Percentiles rank a stretch among this genome's conserved stretches.
Evolutionary conservation across 2,888 invertebrate genomes (phyloP).

Genomic region (Synanthedon formicaeformis): DNA sequence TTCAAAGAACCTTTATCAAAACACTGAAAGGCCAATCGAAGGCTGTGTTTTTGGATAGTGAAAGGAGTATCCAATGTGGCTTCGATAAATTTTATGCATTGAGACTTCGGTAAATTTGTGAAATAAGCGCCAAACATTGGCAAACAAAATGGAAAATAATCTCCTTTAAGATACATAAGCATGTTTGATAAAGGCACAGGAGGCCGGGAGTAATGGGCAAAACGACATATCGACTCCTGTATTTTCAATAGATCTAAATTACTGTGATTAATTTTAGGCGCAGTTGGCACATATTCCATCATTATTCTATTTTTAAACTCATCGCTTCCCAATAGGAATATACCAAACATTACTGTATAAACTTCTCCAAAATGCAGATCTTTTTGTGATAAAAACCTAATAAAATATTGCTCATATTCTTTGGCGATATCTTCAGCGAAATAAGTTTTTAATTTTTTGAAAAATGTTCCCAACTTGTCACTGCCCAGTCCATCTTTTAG

Average conservation of each 20-base stretch:
- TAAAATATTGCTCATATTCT: slow-evolving; percentile 20
- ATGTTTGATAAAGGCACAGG: slow-evolving; percentile 24
- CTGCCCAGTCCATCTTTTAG: slow-evolving; percentile 5
- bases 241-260: slow-evolving; percentile 14
- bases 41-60: slow-evolving; percentile 36
- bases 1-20: slow-evolving; percentile 24
- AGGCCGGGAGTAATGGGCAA: slow-evolving; percentile 26
- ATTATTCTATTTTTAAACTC: slow-evolving; percentile 20
- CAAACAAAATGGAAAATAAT: slow-evolving; percentile 30
- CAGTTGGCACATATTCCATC: slow-evolving; percentile 23
- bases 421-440: slow-evolving; percentile 29
- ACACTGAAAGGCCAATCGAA: slow-evolving; percentile 34
- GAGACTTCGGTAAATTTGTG: slow-evolving; percentile 22
- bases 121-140: slow-evolving; percentile 30
- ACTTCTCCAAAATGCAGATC: not conserved
- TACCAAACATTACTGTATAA: slow-evolving; percentile 19
- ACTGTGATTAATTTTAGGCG: slow-evolving; percentile 24
- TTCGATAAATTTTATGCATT: slow-evolving; percentile 24
- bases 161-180: slow-evolving; percentile 29
- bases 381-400: not conserved
- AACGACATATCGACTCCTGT: slow-evolving; percentile 33
- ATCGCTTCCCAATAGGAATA: slow-evolving; percentile 26
- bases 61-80: slow-evolving; percentile 26
- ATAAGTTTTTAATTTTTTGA: slow-evolving; percentile 33
- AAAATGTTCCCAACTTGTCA: slow-evolving; percentile 7